Evolutionary conservation across 1,140 invertebrate genomes (phyloP).

Genomic region (Adoxophyes honmai): DNA sequence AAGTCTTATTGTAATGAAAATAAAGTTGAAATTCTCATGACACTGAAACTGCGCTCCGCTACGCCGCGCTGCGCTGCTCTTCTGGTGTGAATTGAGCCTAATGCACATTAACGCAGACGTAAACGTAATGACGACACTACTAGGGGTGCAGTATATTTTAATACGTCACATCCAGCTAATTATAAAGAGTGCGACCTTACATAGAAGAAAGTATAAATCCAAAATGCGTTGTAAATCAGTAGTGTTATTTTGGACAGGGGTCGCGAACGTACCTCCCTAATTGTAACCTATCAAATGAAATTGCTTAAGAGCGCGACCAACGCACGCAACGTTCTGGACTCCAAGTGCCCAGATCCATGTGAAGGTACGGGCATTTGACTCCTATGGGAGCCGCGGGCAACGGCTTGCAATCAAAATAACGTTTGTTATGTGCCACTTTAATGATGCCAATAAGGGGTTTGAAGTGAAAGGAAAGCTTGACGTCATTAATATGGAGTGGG

Average conservation of each 20-base stretch:
- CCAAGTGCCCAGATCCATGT: background rate
- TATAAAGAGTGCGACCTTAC: background rate
- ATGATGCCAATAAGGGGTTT: slow-evolving; percentile 6
- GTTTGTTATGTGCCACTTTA: slow-evolving; percentile 5
- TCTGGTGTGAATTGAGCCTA: too few relatives aligned
- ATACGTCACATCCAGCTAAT: too few relatives aligned
- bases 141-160: too few relatives aligned
- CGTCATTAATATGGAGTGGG: background rate
- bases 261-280: background rate
- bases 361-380: background rate
- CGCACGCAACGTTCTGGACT: background rate
- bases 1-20: too few relatives aligned
- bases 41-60: too few relatives aligned
- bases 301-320: background rate
- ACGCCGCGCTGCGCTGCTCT: too few relatives aligned
- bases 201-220: background rate
- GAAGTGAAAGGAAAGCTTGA: slow-evolving; percentile 5
- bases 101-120: too few relatives aligned
- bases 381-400: background rate
- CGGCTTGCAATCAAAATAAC: slow-evolving; percentile 6
- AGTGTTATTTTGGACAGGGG: background rate
- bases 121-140: too few relatives aligned
- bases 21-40: too few relatives aligned
- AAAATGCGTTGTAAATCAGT: slow-evolving; percentile 4
- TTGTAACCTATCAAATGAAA: slow-evolving; percentile 8